These are phyloP conservation scores for Achroia grisella DNA, from an alignment of 1,140 invertebrate genomes.

Conservation along the genomic window DNA sequence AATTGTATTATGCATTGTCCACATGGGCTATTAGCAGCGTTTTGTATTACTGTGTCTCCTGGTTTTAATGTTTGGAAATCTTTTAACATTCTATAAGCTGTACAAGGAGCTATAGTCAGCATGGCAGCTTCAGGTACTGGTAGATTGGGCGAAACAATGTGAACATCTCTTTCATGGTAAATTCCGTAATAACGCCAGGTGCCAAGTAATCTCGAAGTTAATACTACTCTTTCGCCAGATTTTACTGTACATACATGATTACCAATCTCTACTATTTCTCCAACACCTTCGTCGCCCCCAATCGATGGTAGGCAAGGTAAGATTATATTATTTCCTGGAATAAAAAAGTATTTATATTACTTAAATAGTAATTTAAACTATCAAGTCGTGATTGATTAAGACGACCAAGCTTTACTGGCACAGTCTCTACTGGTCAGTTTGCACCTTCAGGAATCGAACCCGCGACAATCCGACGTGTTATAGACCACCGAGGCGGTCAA, in stretches of 20 bases:
- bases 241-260: conserved; percentile 76
- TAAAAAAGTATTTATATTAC: too few relatives aligned
- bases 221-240: conserved; percentile 87
- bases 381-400: too few relatives aligned
- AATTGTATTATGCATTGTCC: conserved; percentile 95
- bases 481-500: too few relatives aligned
- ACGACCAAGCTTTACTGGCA: too few relatives aligned
- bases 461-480: too few relatives aligned
- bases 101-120: conserved; percentile 92
- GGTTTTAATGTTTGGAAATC: conserved; percentile 88
- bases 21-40: conserved; percentile 95
- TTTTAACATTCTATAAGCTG: conserved; percentile 94
- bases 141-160: conserved; percentile 80
- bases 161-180: conserved; percentile 76
- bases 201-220: conserved; percentile 80
- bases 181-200: conserved; percentile 89
- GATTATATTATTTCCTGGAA: conserved; percentile 82
- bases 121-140: conserved; percentile 86
- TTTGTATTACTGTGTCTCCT: conserved; percentile 88
- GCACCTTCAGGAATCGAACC: too few relatives aligned
- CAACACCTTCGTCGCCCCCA: conserved; percentile 94
- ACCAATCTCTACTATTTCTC: conserved; percentile 84
- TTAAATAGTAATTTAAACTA: too few relatives aligned
- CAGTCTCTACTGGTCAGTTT: too few relatives aligned
- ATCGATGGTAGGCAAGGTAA: conserved; percentile 87